Evolutionary conservation across 2,113 vertebrate genomes (phyloP).

Genomic region (Hyaena hyaena): DNA sequence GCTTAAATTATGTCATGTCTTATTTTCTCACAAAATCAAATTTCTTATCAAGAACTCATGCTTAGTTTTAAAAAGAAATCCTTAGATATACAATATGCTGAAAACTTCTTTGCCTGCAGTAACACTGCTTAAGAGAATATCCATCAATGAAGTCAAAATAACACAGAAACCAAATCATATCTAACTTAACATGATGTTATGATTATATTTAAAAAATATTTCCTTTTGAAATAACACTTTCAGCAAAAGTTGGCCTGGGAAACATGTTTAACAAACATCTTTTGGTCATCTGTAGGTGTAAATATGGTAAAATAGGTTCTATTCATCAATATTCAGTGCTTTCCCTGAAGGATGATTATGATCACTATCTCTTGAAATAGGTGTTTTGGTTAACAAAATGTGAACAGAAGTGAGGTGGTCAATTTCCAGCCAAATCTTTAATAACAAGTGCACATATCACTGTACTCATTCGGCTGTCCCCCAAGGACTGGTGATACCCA

Average conservation of each 20-base stretch:
- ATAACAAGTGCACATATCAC: not conserved
- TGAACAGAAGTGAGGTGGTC: not conserved
- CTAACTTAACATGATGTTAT: not conserved
- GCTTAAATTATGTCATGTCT: not conserved
- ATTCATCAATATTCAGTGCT: not conserved
- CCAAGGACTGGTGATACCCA: not conserved
- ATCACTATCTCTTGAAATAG: not conserved
- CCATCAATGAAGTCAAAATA: not conserved
- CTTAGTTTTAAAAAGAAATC: slow-evolving; percentile 44
- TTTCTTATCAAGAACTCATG: not conserved
- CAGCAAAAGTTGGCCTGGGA: not conserved
- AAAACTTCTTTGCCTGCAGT: not conserved
- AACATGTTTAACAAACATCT: not conserved
- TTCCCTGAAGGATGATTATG: not conserved
- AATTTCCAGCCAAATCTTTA: not conserved
- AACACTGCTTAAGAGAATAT: not conserved
- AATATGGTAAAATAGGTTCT: not conserved
- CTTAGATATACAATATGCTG: not conserved
- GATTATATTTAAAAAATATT: not conserved
- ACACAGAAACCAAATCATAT: not conserved
- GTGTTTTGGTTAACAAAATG: not conserved
- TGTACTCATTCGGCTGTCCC: not conserved
- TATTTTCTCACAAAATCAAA: not conserved
- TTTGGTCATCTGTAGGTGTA: not conserved
- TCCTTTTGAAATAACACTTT: not conserved